phyloP scores from a whole-genome alignment of 2,797 vertebrate species.

The Macroramphosus scolopax region DNA sequence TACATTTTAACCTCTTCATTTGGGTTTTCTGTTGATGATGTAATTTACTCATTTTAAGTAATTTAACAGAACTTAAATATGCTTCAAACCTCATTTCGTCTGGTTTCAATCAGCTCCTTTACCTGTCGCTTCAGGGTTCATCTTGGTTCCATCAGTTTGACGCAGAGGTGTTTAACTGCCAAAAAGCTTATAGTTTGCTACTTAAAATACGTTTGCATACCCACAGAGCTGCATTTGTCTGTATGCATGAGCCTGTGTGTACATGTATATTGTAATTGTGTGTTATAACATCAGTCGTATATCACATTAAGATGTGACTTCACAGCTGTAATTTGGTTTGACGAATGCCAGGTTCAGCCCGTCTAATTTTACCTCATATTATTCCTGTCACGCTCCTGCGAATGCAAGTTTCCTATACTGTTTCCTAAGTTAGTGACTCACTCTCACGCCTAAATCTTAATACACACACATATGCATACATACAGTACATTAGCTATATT shows the following conservation, averaged over 20 bases:
- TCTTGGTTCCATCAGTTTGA: slow-evolving; percentile 21
- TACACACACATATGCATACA: neutral
- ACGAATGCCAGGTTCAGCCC: slow-evolving; percentile 33
- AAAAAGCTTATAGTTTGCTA: slow-evolving; percentile 27
- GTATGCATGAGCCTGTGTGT: neutral
- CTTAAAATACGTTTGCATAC: slow-evolving; percentile 25
- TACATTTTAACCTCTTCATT: slow-evolving; percentile 26
- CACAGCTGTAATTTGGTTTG: slow-evolving; percentile 27
- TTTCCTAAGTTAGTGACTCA: slow-evolving; percentile 14
- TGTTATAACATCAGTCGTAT: slow-evolving; percentile 25
- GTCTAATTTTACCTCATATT: slow-evolving; percentile 25
- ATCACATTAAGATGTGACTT: slow-evolving; percentile 29
- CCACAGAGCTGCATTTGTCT: slow-evolving; percentile 18
- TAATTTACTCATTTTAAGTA: slow-evolving; percentile 26
- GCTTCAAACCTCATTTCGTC: slow-evolving; percentile 4
- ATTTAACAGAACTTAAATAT: slow-evolving; percentile 24
- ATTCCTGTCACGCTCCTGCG: slow-evolving; percentile 18
- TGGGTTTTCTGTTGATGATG: slow-evolving; percentile 20
- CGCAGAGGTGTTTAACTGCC: slow-evolving; percentile 7
- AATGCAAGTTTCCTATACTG: slow-evolving; percentile 24
- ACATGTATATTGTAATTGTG: slow-evolving; percentile 2
- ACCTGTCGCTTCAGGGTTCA: slow-evolving; percentile 7
- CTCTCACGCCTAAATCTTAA: neutral
- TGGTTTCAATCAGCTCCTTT: slow-evolving; percentile 34
- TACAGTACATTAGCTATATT: no score